Base-by-base conservation (phyloP, 1,140 invertebrate genomes). In the Trachelipus rathkii region DNA sequence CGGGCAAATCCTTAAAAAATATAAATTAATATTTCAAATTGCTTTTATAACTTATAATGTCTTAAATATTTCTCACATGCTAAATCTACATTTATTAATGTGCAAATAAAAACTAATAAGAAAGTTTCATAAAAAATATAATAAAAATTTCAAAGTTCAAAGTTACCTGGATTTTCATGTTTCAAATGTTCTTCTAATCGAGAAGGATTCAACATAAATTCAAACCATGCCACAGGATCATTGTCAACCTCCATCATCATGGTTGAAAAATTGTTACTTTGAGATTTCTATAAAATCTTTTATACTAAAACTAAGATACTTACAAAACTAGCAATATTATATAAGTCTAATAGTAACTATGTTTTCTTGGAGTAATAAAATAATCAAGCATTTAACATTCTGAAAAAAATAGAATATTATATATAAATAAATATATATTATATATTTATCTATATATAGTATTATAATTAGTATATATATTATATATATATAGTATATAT, bases 131-230 rank as follows among this genome's bases (percentile, higher is more conserved):
- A 60, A n/a, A n/a, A n/a, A n/a, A n/a, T n/a, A n/a, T n/a, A n/a
- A n/a, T n/a, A n/a, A n/a, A 15, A 15, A 60, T 60, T 60, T 15
- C 8, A 1, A 60, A 60, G 19, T 60, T 15, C 11, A 60, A 19
- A 60, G 71, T 80, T 44, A 80, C 79, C 79, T 43, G 77, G 79
- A 53, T 80, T 74, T 13, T 66, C 21, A 60, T 76, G 73, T 19
- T 77, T 73, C 19, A 78, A 69, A 23, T 81, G 79, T 7, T 77
- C 77, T 13, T 81, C 79, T 43, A 81, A 69, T 21, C 78, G 74
- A 53, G 79, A 71, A 10, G 79, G 79, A 71, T 81, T 81, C 11
- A 81, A 53, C n/a, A 81, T 43, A 21, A 81, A 81, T 50, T 81
- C 79, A 81, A 81, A 81, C 75, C 77, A 81, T 44, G 79, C 79